phyloP scores from a whole-genome alignment of 2,113 vertebrate species.

The Columbina picui region DNA sequence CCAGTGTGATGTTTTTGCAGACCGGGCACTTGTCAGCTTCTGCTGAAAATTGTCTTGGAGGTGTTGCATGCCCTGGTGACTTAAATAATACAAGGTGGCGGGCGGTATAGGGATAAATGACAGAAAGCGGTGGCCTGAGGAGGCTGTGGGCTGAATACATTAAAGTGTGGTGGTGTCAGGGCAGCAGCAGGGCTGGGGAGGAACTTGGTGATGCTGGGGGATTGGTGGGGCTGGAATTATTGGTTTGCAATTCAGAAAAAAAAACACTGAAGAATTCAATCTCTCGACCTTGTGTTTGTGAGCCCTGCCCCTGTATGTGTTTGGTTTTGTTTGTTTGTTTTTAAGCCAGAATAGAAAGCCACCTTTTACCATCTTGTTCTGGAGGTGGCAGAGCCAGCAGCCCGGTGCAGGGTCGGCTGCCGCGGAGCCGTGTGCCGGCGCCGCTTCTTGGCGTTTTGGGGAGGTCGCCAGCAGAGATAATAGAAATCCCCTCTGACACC shows the following conservation, averaged over 20 bases:
- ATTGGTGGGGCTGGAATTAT: background rate
- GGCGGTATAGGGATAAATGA: background rate
- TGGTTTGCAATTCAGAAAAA: background rate
- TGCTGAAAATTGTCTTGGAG: background rate
- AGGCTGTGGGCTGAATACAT: background rate
- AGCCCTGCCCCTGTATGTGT: background rate
- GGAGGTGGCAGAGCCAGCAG: background rate
- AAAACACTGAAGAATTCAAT: background rate
- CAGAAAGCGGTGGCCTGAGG: background rate
- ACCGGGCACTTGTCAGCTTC: background rate
- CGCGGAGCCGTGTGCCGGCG: background rate
- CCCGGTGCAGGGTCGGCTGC: background rate
- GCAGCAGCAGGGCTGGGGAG: background rate
- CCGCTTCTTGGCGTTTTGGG: background rate
- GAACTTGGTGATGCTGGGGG: background rate
- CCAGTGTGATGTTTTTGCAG: background rate
- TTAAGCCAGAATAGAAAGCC: background rate
- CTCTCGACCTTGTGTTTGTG: background rate
- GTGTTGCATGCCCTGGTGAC: rapidly evolving
- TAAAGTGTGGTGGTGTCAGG: background rate
- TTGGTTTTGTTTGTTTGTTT: background rate
- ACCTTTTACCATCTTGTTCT: background rate
- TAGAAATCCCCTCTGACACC: slow-evolving; percentile 11
- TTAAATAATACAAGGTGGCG: background rate
- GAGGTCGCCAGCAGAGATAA: background rate